A percentile compares a stretch with the other conserved stretches of the same genome.
These are phyloP conservation scores for Zosterops hypoxanthus DNA, from an alignment of 2,113 vertebrate species.

Conservation along the genomic window DNA sequence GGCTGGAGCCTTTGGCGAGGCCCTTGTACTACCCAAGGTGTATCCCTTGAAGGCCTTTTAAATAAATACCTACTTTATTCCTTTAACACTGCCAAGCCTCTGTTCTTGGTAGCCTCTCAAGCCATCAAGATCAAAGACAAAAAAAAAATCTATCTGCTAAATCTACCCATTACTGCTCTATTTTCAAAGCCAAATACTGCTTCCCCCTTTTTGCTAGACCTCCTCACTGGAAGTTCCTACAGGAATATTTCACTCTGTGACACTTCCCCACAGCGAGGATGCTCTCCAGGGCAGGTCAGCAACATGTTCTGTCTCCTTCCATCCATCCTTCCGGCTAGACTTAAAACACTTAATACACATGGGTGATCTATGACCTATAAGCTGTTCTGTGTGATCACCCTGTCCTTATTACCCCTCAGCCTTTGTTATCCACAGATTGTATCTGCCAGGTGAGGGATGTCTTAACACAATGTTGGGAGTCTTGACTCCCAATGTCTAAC, in stretches of 20 bases:
- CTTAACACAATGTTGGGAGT: not conserved
- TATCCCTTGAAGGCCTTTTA: not conserved
- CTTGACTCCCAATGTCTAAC: not conserved
- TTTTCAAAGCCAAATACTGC: not conserved
- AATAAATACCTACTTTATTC: not conserved
- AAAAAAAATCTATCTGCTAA: not conserved
- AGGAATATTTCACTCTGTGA: not conserved
- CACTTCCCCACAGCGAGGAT: accelerated
- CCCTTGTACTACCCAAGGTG: not conserved
- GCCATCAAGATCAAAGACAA: not conserved
- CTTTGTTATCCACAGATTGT: not conserved
- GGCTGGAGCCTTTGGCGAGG: not conserved
- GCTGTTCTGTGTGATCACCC: not conserved
- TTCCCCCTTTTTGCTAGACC: not conserved
- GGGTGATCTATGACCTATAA: not conserved
- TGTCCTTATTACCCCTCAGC: not conserved
- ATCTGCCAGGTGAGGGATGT: not conserved
- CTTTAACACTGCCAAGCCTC: not conserved
- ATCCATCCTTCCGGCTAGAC: accelerated
- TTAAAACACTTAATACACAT: not conserved
- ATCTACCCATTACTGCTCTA: not conserved
- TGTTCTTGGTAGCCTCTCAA: not conserved
- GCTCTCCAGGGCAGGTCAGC: not conserved
- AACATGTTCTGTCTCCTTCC: not conserved
- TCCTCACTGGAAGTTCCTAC: not conserved